Evolutionary conservation across 2,797 vertebrate genomes (phyloP), one percentile per base, ranked within the genome.

Genomic region (Australoheros facetus): DNA sequence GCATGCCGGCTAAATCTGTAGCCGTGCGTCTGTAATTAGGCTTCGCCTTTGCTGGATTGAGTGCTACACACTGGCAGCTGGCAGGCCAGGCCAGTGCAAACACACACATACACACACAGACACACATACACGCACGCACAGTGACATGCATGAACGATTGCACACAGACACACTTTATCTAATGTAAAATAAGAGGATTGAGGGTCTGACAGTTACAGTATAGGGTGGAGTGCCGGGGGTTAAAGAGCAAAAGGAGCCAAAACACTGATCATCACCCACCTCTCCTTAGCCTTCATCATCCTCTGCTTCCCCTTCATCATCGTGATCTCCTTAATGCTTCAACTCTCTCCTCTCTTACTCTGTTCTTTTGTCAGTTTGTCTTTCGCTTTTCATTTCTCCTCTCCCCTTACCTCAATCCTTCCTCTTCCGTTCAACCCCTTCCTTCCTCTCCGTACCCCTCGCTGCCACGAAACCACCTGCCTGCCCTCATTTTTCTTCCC

Each of bases 1-100:
- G 94, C 95, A 95, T 96, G 93, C 94, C 91, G 94, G 94, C 95
- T 96, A 96, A 96, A 96, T 96, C 92, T 95, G 96, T 95, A 94
- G 94, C 94, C 93, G 82, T 88, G 94, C 91, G 92, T 92, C 96
- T 96, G 95, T 96, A 96, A 96, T 96, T 96, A 96, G 95, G 95
- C 91, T 90, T 90, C 73, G 91, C 92, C 92, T 93, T 87, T 89
- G 91, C 89, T 89, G 92, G 92, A 91, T 91, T 89, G 92, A 93
- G 93, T 92, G 90, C 91, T 92, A 87, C 94, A 93, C 93, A 93
- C 93, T 95, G 95, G 96, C 95, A 96, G 94, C 94, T 96, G 95
- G 95, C 91, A 93, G 92, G 88, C 88, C 70, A 32, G 75, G 85
- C 78, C 85, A 83, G 80, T 74, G 66, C 85, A 87, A 59, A 54